A percentile compares a stretch with the other conserved stretches of the same genome.
phyloP scores from a whole-genome alignment of 1,140 invertebrate species.

The Listronotus oregonensis region DNA sequence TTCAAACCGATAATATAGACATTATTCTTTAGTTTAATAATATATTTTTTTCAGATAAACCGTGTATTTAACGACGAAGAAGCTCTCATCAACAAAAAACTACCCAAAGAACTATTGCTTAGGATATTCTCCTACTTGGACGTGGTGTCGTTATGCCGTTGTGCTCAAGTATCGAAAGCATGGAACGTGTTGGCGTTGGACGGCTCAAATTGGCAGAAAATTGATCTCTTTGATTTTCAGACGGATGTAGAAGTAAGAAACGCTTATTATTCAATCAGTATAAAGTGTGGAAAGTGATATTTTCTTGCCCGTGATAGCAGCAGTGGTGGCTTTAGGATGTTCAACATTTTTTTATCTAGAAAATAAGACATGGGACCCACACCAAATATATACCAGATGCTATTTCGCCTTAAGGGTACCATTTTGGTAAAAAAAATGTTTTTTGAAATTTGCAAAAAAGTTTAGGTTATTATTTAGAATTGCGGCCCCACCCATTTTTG shows the following conservation, averaged over 20 bases:
- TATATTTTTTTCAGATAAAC: constrained; percentile 46
- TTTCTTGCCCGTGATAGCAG: too few relatives aligned
- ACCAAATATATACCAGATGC: too few relatives aligned
- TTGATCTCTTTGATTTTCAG: constrained; percentile 98
- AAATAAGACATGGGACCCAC: too few relatives aligned
- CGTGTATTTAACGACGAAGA: constrained; percentile 71
- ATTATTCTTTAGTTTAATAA: too few relatives aligned
- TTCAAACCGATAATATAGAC: too few relatives aligned
- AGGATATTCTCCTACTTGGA: constrained; percentile 98
- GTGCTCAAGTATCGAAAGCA: constrained; percentile 94
- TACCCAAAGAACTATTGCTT: constrained; percentile 93
- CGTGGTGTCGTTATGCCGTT: constrained; percentile 95
- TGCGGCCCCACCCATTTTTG: too few relatives aligned
- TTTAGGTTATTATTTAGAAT: too few relatives aligned
- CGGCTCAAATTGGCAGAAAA: constrained; percentile 98
- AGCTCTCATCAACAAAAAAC: constrained; percentile 91
- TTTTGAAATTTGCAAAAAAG: too few relatives aligned
- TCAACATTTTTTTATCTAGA: background rate
- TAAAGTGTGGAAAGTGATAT: too few relatives aligned
- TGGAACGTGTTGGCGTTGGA: constrained; percentile 98
- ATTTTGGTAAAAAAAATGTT: background rate
- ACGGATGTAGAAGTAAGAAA: constrained; percentile 89
- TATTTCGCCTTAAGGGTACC: too few relatives aligned
- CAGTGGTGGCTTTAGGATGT: background rate
- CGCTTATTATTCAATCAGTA: too few relatives aligned